A percentile compares a stretch with the other conserved stretches of the same genome.
phyloP scores from a whole-genome alignment of 1,140 invertebrate genomes.

The Papilio xuthus region DNA sequence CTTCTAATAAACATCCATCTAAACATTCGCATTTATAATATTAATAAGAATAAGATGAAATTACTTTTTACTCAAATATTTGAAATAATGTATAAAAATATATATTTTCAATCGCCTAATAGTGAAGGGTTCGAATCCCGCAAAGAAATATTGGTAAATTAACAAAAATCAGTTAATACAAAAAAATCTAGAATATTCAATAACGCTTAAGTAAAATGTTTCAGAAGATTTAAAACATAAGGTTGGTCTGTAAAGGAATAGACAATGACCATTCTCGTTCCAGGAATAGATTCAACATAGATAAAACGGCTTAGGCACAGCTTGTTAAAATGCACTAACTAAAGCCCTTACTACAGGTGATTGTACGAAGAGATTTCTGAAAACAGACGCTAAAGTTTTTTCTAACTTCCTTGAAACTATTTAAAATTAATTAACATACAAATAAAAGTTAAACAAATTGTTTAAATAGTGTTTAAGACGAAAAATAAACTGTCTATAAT shows the following conservation, averaged over 20 bases:
- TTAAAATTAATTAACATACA: not conserved
- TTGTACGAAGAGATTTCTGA: constrained; percentile 19
- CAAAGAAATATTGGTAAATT: too few species aligned
- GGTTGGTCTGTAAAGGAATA: constrained; percentile 12
- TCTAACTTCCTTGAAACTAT: constrained; percentile 1
- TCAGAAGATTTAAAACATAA: constrained; percentile 15
- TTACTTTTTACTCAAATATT: too few species aligned
- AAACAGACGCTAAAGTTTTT: not conserved
- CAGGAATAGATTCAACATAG: constrained; percentile 28
- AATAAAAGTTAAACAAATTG: not conserved
- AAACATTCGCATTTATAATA: too few species aligned
- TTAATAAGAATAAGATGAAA: too few species aligned
- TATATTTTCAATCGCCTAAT: too few species aligned
- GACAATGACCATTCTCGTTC: constrained; percentile 34
- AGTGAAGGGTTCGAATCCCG: too few species aligned
- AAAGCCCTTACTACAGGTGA: constrained; percentile 5
- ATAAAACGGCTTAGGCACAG: constrained; percentile 25
- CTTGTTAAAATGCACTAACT: constrained; percentile 36
- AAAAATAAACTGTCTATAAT: not conserved
- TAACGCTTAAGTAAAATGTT: not conserved
- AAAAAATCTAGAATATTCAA: not conserved
- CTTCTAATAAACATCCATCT: too few species aligned
- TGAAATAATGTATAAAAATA: too few species aligned
- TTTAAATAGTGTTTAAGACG: not conserved
- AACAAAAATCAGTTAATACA: too few species aligned